Base-by-base conservation (phyloP, 2,113 vertebrate species). In the Nannospalax galili region DNA sequence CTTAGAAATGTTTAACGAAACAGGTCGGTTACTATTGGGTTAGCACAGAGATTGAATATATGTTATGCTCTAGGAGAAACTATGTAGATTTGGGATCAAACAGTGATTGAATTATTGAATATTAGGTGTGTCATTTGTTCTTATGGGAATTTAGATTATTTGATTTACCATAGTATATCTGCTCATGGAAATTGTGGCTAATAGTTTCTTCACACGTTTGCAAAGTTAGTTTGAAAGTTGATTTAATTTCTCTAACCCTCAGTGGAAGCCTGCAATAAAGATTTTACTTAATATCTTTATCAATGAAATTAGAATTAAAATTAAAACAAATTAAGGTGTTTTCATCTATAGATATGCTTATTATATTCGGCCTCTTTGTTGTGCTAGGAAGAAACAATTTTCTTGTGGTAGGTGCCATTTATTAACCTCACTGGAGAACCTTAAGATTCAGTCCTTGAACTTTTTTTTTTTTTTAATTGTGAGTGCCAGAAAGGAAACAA, bases 1-100 rank as follows among this genome's bases (percentile, higher is more conserved):
- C 22, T 75, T 73, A 64, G 56, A 0, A 75, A 6, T 95, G 8
- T 17, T 88, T 64, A 88, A 37, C 37, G 60, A 60, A 73, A 70
- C 32, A 90, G 60, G 52, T 93, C 77, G 4, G 0, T 87, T 94
- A 89, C 22, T 35, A 64, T 24, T 93, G 58, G 26, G 45, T 89
- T 93, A 45, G 40, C 73, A 42, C 64, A 90, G 81, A 80, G 92
- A 92, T 64, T 90, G 60, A 95, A 92, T 17, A 35, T 75, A 56
- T 17, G 2, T 64, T 80, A 10, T 89, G 16, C 67, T 94, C 10
- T 3, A 67, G 3, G 85, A 40, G 69, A 96, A 19, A 90, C 86
- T 78, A 52, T 24, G 42, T 45, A 72, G 40, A 67, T 42, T 84
- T 65, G 45, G 30, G 64, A 84, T 48, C 45, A 84, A 67, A 48